Base-by-base conservation (phyloP, 2,888 invertebrate genomes). In the Deladenus siricidicola region DNA sequence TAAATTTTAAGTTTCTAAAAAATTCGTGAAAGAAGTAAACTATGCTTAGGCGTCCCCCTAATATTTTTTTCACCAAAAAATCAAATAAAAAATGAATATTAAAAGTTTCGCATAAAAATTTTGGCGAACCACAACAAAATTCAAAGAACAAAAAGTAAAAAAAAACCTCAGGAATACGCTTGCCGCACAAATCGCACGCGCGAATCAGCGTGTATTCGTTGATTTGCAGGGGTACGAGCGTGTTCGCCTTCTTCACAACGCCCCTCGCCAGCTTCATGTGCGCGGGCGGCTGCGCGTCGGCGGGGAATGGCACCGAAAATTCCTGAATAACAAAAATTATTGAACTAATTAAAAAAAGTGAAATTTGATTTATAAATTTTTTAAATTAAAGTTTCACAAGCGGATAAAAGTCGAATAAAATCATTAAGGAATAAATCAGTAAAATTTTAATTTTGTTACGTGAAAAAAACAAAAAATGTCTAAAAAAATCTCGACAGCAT, bases 211-310 rank as follows among this genome's bases (percentile, higher is more conserved):
- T 60, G 56, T 70, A 75, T 14, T 66, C 68, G 17, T 64, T 65
- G 26, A 62, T 29, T 6, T 66, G 64, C 19, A 58, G 39, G 3
- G 74, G 64, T 4, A 76, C 66, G 6, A 62, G 19, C 43, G 68
- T 68, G 34, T 61, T 65, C n/a, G 66, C 59, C 50, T 75, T 75
- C 34, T 69, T 63, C 21, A 76, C 74, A 23, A 69, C 56, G 2
- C 76, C 76, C 57, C 70, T 68, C n/a, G 58, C 62, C 10, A 62
- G 50, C 24, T 58, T 60, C 17, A 70, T 60, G 43, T 77, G 76
- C 8, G 44, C 8, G 6, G 76, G 76, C 3, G 71, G 69, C 2
- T 44, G 45, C 42, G 63, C 56, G 14, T 58, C 63, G 2, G 56
- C 4, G 1, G 72, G 73, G 50, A 76, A 76, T 6, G 73, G 71